phyloP scores from a whole-genome alignment of 1,140 invertebrate genomes.

The Heliconius hewitsoni region DNA sequence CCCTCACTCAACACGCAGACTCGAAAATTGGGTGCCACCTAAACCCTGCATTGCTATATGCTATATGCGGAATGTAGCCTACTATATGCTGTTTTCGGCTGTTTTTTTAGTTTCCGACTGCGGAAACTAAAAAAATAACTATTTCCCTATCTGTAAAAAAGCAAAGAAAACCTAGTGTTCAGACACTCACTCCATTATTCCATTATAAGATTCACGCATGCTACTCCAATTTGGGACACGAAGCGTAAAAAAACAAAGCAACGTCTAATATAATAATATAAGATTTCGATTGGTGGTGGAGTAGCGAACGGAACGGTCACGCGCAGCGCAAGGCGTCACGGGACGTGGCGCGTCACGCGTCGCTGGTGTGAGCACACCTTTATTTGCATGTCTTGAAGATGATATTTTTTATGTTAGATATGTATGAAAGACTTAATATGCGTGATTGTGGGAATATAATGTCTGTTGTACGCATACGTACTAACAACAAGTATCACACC shows the following conservation, averaged over 20 bases:
- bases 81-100: background rate
- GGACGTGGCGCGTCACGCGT: constrained; percentile 54
- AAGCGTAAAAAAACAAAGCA: constrained; percentile 36
- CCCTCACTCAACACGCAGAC: too few species aligned
- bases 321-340: constrained; percentile 53
- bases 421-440: background rate
- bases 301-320: constrained; percentile 67
- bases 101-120: too few species aligned
- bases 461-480: background rate
- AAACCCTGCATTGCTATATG: too few species aligned
- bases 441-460: background rate
- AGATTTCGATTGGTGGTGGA: constrained; percentile 33
- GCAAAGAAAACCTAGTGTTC: background rate
- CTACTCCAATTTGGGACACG: constrained; percentile 31
- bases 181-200: background rate
- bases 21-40: background rate
- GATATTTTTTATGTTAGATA: background rate
- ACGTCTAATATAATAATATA: constrained; percentile 26
- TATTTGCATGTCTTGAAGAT: constrained; percentile 49
- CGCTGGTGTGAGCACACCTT: constrained; percentile 59
- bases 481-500: too few species aligned
- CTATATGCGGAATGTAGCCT: background rate
- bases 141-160: too few species aligned
- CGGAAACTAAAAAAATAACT: background rate
- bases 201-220: background rate